phyloP scores from a whole-genome alignment of 2,888 invertebrate species.

The Caenorhabditis sp. region DNA sequence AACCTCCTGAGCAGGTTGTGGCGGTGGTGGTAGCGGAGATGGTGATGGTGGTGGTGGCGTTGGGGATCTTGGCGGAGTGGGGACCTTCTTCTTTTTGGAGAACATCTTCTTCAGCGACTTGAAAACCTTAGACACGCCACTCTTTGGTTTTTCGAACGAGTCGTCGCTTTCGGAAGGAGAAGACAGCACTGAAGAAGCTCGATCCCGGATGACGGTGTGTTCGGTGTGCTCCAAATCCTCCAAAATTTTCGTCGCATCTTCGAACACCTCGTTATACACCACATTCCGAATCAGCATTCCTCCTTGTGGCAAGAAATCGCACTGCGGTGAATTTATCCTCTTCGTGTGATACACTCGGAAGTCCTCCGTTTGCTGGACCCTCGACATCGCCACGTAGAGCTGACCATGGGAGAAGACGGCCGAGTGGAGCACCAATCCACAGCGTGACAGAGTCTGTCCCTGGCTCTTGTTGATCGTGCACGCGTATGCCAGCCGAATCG shows the following conservation, averaged over 20 bases:
- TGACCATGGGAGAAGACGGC: conserved; percentile 79
- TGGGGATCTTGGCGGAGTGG: too few relatives aligned
- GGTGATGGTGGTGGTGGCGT: too few relatives aligned
- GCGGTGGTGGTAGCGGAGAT: too few relatives aligned
- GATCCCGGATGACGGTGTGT: neutral
- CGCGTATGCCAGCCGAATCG: conserved; percentile 79
- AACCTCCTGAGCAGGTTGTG: too few relatives aligned
- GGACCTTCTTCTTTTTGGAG: too few relatives aligned
- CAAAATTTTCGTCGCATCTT: neutral
- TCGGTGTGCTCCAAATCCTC: neutral
- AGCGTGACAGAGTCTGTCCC: conserved; percentile 74
- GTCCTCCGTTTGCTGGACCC: conserved; percentile 29
- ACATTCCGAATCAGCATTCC: conserved; percentile 6
- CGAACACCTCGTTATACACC: neutral
- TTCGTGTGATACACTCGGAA: neutral
- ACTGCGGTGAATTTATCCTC: neutral
- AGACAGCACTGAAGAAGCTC: too few relatives aligned
- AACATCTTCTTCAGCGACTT: too few relatives aligned
- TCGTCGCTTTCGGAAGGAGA: too few relatives aligned
- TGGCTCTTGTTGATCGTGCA: conserved; percentile 83
- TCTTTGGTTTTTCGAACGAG: too few relatives aligned
- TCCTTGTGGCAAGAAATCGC: neutral
- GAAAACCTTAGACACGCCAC: too few relatives aligned
- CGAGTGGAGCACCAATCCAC: conserved; percentile 62
- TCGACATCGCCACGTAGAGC: conserved; percentile 76